Evolutionary conservation across 2,113 vertebrate species (phyloP).

Genomic region (Serilophus lunatus): DNA sequence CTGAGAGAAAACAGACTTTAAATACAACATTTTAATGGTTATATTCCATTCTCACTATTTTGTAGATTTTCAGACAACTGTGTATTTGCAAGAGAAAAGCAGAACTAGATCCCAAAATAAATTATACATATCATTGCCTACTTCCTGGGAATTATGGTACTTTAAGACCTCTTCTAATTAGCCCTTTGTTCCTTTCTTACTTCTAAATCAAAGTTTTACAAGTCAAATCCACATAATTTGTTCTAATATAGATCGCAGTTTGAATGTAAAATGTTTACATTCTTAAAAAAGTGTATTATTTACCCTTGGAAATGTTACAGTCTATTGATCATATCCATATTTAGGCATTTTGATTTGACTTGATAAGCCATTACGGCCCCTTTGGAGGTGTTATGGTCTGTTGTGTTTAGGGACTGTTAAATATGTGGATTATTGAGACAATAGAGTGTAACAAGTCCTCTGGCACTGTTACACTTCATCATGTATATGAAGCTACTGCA

Average conservation of each 20-base stretch:
- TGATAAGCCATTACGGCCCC: slow-evolving; percentile 60
- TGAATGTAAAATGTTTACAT: background rate
- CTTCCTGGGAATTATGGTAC: background rate
- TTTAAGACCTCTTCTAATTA: slow-evolving; percentile 32
- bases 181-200: slow-evolving; percentile 32
- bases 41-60: background rate
- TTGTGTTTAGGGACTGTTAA: slow-evolving; percentile 69
- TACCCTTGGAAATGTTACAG: slow-evolving; percentile 47
- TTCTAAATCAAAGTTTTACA: slow-evolving; percentile 22
- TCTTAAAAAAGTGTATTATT: background rate
- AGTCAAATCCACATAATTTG: background rate
- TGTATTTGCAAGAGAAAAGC: background rate
- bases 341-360: slow-evolving; percentile 55
- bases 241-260: background rate
- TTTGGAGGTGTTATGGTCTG: slow-evolving; percentile 38
- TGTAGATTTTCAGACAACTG: background rate
- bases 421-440: slow-evolving; percentile 64
- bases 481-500: slow-evolving; percentile 13
- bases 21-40: background rate
- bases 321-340: slow-evolving; percentile 55
- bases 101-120: slow-evolving; percentile 27
- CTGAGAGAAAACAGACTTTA: background rate
- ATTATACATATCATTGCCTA: background rate
- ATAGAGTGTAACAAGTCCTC: slow-evolving; percentile 63
- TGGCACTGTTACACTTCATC: slow-evolving; percentile 60